A percentile compares a stretch with the other conserved stretches of the same genome.
phyloP scores from a whole-genome alignment of 2,797 vertebrate genomes.

The Coluber constrictor region DNA sequence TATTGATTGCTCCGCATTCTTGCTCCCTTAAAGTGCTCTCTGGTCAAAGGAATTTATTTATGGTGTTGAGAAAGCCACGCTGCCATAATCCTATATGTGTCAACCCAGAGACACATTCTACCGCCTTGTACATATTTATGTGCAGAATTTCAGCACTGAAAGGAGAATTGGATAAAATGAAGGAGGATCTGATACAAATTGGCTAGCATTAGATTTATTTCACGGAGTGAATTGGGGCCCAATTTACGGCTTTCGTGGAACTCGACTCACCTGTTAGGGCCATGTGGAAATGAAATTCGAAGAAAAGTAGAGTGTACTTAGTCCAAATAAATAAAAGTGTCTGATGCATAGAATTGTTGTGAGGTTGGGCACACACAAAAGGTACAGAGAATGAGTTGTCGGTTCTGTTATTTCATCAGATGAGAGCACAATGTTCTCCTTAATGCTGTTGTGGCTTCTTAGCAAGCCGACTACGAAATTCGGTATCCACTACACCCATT shows the following conservation, averaged over 20 bases:
- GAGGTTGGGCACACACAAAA: not conserved
- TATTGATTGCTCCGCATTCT: not conserved
- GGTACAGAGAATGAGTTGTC: not conserved
- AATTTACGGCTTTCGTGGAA: not conserved
- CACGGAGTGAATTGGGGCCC: not conserved
- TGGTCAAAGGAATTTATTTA: not conserved
- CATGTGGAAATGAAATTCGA: not conserved
- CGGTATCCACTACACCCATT: not conserved
- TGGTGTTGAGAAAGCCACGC: not conserved
- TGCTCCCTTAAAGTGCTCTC: not conserved
- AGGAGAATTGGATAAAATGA: not conserved
- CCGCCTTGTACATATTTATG: not conserved
- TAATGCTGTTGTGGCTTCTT: not conserved
- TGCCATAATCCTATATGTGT: not conserved
- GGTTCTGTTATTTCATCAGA: not conserved
- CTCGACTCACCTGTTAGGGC: not conserved
- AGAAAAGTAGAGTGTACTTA: not conserved
- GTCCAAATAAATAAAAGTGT: not conserved
- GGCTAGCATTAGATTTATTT: not conserved
- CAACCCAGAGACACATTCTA: not conserved
- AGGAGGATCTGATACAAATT: not conserved
- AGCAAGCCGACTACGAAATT: not conserved
- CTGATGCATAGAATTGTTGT: not conserved
- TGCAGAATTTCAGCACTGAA: not conserved
- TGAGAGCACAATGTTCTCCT: not conserved